Evolutionary conservation across 92 coral and sea anemone genomes (phyloP), one percentile per base, ranked within the genome.

Genomic region (Hydrozoanthus gracilis): DNA sequence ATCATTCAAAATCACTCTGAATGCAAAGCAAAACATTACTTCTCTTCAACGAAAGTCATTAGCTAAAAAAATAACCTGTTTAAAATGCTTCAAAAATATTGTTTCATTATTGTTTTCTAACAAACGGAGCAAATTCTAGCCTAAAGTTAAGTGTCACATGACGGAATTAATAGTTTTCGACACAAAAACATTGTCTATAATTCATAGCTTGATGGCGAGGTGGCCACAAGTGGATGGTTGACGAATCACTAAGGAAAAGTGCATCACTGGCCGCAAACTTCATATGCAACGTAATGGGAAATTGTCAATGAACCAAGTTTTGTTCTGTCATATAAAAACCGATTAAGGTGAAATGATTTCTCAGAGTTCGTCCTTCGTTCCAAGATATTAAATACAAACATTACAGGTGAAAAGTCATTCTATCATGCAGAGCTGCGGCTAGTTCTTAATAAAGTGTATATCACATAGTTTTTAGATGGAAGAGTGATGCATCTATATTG

Each of bases 151-250:
- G 74, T 51, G 74, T 74, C 58, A 64, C 49, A 48, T 47, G 51
- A 78, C 56, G 72, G 55, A 47, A 69, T 80, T 80, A 80, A 80
- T 80, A 65, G 56, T 61, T 80, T 65, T 80, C 73, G 56, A 8
- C 13, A 8, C 44, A 48, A 15, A 78, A 79, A 79, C 64, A 44
- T 48, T 5, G 46, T 80, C 47, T 49, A 80, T 80, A 80, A 80
- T 80, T 80, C 85, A 80, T 80, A 8, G 74, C 85, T 68, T 10
- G 8, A 8, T 65, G 74, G 49, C 48, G 27, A 64, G 17, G 12
- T 74, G 66, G 85, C 18, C 7, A 80, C 48, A 70, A 80, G 85
- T 65, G 18, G 47, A 80, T 80, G 85, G 49, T 65, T 47, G 72
- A 80, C 13, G 44, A 80, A 48, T 80, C 74, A 50, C 73, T 62